Evolutionary conservation across 2,888 invertebrate species (phyloP).

Genomic region (Heliconius ismenius): DNA sequence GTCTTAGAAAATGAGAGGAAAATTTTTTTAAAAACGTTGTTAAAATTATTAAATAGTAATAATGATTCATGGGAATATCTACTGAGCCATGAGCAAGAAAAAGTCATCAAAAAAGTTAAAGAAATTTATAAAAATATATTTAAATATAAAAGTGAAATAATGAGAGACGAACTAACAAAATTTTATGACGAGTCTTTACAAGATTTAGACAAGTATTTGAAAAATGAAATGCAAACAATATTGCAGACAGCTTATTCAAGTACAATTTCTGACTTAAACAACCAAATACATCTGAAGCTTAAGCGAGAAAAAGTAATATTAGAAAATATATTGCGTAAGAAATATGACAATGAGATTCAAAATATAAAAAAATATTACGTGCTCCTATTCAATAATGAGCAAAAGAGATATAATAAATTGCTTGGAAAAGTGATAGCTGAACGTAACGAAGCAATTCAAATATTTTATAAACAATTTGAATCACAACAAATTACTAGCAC

Average conservation of each 20-base stretch:
- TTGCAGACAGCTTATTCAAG: slow-evolving; percentile 56
- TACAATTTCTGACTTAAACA: slow-evolving; percentile 62
- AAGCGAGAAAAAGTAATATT: slow-evolving; percentile 56
- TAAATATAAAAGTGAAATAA: slow-evolving; percentile 58
- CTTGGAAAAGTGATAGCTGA: slow-evolving; percentile 59
- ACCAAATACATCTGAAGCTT: slow-evolving; percentile 62
- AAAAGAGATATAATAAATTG: slow-evolving; percentile 54
- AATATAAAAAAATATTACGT: slow-evolving; percentile 69
- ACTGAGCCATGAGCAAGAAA: slow-evolving; percentile 57
- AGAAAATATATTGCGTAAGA: slow-evolving; percentile 55
- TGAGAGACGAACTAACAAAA: slow-evolving; percentile 59
- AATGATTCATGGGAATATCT: slow-evolving; percentile 67
- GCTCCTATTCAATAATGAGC: slow-evolving; percentile 63
- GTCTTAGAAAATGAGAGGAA: slow-evolving; percentile 58
- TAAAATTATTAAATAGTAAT: slow-evolving; percentile 61
- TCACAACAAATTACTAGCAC: slow-evolving; percentile 65
- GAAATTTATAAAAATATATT: slow-evolving; percentile 60
- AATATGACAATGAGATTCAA: slow-evolving; percentile 56
- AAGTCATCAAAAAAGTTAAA: slow-evolving; percentile 58
- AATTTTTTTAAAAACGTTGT: slow-evolving; percentile 51
- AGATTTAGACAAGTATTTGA: slow-evolving; percentile 65
- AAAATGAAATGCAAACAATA: slow-evolving; percentile 57
- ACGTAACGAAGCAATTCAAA: slow-evolving; percentile 66
- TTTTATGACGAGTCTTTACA: slow-evolving; percentile 68
- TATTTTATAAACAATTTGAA: slow-evolving; percentile 64